A percentile compares a stretch with the other conserved stretches of the same genome.
Evolutionary conservation across 2,888 invertebrate genomes (phyloP).

Genomic region (Cepaea hortensis): DNA sequence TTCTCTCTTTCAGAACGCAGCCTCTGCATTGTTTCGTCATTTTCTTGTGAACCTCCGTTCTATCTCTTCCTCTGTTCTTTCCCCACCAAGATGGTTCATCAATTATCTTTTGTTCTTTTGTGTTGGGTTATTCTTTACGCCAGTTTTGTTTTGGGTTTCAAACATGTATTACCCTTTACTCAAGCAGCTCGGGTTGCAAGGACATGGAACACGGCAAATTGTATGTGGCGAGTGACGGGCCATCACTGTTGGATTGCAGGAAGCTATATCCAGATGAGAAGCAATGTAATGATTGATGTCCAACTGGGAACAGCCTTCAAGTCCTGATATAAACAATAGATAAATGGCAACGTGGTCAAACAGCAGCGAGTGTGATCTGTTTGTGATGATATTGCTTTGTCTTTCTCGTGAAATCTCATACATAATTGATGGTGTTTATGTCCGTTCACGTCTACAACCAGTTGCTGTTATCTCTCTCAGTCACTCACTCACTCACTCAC

Average conservation of each 20-base stretch:
- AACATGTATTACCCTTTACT: background rate
- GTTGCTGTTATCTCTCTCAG: background rate
- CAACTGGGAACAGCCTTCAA: background rate
- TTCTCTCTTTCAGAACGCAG: background rate
- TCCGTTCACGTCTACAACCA: background rate
- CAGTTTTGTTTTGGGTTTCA: background rate
- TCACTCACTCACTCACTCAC: no score
- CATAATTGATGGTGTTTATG: background rate
- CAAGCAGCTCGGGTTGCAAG: background rate
- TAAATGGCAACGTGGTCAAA: background rate
- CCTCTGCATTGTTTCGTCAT: background rate
- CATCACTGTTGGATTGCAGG: background rate
- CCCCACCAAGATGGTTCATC: background rate
- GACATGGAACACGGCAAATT: no score
- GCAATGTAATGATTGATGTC: background rate
- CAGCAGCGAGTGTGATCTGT: background rate
- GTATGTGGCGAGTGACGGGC: background rate
- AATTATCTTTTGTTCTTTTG: constrained; percentile 6
- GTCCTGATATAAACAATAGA: background rate
- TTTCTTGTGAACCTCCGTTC: background rate
- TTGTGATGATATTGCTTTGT: background rate
- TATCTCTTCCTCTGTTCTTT: no score
- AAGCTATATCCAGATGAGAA: background rate
- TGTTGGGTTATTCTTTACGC: background rate
- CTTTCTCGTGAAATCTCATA: background rate